These are phyloP conservation scores for Hetaerina titia DNA, from an alignment of 2,888 invertebrate species.

Conservation along the genomic window DNA sequence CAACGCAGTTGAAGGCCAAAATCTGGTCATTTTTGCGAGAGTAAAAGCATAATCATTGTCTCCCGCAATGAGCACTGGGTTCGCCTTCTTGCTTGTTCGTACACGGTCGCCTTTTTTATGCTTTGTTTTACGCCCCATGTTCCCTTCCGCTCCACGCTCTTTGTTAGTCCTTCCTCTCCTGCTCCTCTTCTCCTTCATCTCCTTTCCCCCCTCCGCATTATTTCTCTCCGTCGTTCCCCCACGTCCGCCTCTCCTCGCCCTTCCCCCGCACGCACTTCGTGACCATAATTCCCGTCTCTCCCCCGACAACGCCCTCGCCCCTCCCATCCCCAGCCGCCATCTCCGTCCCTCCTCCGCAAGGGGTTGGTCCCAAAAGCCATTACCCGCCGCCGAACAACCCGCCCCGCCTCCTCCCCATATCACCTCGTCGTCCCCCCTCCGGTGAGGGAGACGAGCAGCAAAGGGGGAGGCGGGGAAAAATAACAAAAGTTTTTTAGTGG, in stretches of 20 bases:
- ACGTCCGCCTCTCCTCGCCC: background rate
- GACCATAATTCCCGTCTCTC: background rate
- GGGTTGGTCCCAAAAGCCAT: constrained; percentile 34
- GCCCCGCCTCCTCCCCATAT: background rate
- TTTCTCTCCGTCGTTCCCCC: background rate
- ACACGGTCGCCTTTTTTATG: background rate
- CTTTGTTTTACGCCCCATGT: background rate
- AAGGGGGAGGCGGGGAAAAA: background rate
- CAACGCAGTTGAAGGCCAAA: background rate
- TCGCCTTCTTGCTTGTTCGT: background rate
- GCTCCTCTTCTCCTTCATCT: background rate
- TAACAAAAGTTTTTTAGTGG: background rate
- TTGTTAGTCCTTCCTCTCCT: constrained; percentile 35
- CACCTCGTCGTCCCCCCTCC: background rate
- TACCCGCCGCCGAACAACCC: constrained; percentile 44
- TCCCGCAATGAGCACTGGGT: background rate
- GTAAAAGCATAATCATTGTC: background rate
- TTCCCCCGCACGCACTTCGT: background rate
- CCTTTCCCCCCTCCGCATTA: background rate
- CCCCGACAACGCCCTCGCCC: background rate
- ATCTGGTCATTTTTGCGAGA: background rate
- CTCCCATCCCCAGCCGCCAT: background rate
- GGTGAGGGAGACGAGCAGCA: background rate
- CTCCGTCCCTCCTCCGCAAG: background rate
- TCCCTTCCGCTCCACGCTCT: background rate